Conservation (phyloP, 2,797 vertebrate genomes). For the Poecilia picta region DNA sequence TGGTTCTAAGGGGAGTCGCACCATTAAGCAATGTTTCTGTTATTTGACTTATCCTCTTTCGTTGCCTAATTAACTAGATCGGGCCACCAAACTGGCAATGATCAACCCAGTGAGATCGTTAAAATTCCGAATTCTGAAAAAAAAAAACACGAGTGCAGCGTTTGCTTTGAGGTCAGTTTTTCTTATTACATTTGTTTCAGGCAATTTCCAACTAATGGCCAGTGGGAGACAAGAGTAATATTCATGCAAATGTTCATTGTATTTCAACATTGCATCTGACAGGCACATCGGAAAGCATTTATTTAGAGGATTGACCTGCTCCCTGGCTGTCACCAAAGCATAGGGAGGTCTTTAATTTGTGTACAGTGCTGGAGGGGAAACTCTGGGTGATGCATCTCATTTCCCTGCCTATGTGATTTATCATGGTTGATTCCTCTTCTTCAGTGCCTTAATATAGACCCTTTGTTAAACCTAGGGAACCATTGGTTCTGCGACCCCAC, state of each 20-base stretch:
- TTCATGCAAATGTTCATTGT: conserved; percentile 26
- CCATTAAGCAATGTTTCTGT: conserved; percentile 70
- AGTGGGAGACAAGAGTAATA: conserved; percentile 34
- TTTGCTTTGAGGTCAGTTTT: background rate
- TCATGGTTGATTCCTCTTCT: conserved; percentile 52
- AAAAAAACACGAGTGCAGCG: background rate
- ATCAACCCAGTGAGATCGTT: conserved; percentile 22
- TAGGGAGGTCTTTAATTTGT: conserved; percentile 71
- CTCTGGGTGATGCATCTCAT: conserved; percentile 70
- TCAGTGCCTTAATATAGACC: conserved; percentile 60
- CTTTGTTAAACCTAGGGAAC: conserved; percentile 39
- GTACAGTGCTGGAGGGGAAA: conserved; percentile 49
- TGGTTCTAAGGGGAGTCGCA: conserved; percentile 67
- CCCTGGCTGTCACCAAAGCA: conserved; percentile 61
- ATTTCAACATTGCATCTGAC: conserved; percentile 54
- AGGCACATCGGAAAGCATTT: conserved; percentile 57
- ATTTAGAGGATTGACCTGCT: conserved; percentile 65
- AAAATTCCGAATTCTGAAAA: background rate
- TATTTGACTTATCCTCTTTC: conserved; percentile 60
- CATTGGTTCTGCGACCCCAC: conserved; percentile 43
- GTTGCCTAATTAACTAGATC: conserved; percentile 63
- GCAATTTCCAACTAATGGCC: conserved; percentile 16
- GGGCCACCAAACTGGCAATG: conserved; percentile 29
- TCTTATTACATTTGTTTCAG: conserved; percentile 1
- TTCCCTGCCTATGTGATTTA: conserved; percentile 65